Evolutionary conservation across 37 sponge, comb jelly and placozoan species (phyloP).

Genomic region (Diacarnus erythraeanus): DNA sequence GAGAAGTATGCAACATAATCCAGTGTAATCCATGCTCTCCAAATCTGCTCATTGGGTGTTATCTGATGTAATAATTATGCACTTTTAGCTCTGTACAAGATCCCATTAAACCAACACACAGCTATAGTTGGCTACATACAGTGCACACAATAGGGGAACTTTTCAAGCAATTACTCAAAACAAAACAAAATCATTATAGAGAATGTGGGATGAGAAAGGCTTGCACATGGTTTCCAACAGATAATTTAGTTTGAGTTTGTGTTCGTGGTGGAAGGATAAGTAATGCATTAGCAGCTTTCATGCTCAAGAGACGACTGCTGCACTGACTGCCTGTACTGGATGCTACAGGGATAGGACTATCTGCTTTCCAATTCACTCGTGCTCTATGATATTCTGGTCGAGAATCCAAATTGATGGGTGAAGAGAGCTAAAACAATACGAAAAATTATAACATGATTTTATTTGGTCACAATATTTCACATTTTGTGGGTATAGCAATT

Average conservation of each 20-base stretch:
- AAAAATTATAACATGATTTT: neutral
- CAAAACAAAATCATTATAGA: neutral
- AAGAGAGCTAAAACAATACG: slow-evolving; percentile 29
- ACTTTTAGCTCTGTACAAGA: too few species aligned
- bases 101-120: too few species aligned
- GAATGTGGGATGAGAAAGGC: slow-evolving; percentile 42
- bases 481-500: too few species aligned
- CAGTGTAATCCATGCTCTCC: too few species aligned
- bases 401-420: slow-evolving; percentile 56
- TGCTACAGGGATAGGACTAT: slow-evolving; percentile 41
- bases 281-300: slow-evolving; percentile 87
- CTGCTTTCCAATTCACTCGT: slow-evolving; percentile 41
- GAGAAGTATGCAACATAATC: too few species aligned
- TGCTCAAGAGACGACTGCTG: slow-evolving; percentile 94
- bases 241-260: slow-evolving; percentile 32
- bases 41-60: too few species aligned
- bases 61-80: too few species aligned
- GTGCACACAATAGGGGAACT: neutral
- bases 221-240: slow-evolving; percentile 29
- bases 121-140: too few species aligned
- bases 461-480: too few species aligned
- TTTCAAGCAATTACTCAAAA: too few species aligned
- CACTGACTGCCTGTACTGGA: slow-evolving; percentile 89
- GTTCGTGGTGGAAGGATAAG: slow-evolving; percentile 78
- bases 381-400: slow-evolving; percentile 90